Conservation (phyloP, 1,140 invertebrate genomes). For the Drosophila grimshawi region DNA sequence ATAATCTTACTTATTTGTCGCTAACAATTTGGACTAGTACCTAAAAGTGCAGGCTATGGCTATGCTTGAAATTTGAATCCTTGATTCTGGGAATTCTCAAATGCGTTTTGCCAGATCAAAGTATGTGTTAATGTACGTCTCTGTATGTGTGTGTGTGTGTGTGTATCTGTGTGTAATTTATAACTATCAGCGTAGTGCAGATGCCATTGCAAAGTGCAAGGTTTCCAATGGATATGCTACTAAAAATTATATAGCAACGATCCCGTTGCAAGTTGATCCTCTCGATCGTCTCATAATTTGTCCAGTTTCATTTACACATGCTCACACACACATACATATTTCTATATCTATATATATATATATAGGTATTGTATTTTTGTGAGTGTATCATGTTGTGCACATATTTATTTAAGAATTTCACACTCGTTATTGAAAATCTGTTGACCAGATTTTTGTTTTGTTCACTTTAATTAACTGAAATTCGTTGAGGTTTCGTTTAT, state of each 20-base stretch:
- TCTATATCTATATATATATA: constrained; percentile 8
- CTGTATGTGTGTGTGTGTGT: constrained; percentile 15
- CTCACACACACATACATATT: constrained; percentile 5
- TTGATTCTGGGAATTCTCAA: constrained; percentile 73
- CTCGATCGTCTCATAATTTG: constrained; percentile 57
- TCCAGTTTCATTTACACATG: constrained; percentile 53
- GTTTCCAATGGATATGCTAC: constrained; percentile 53
- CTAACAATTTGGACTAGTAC: constrained; percentile 49
- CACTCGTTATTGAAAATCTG: constrained; percentile 74
- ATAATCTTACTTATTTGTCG: constrained; percentile 83
- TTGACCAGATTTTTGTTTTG: constrained; percentile 70
- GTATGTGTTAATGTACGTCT: constrained; percentile 13
- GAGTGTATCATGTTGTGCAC: constrained; percentile 55
- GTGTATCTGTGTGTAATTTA: constrained; percentile 63
- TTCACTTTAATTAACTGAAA: constrained; percentile 51
- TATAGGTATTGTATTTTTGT: constrained; percentile 6
- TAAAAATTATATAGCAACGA: constrained; percentile 61
- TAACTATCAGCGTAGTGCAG: constrained; percentile 66
- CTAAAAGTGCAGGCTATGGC: constrained; percentile 46
- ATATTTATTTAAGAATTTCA: constrained; percentile 81
- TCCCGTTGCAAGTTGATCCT: constrained; percentile 63
- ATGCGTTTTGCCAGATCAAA: constrained; percentile 58
- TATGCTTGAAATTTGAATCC: constrained; percentile 79
- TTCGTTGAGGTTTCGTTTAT: constrained; percentile 19
- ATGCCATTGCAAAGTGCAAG: constrained; percentile 46